These are phyloP conservation scores for Drosophila cognata DNA, from an alignment of 2,888 invertebrate species.

Conservation along the genomic window DNA sequence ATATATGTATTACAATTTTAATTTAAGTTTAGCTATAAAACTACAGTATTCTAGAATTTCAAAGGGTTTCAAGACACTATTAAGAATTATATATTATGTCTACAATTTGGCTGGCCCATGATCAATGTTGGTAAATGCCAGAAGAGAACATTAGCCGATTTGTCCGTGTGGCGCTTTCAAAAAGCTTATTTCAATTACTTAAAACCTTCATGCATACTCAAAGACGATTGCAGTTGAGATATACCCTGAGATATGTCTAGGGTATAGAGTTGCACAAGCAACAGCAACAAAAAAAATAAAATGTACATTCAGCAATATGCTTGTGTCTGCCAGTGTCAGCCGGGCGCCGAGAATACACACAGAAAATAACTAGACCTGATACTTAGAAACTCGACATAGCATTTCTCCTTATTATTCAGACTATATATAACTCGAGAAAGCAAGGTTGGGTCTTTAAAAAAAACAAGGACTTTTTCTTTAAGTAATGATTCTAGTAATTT, in stretches of 20 bases:
- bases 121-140: background rate
- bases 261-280: conserved; percentile 18
- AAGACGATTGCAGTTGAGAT: background rate
- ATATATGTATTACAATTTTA: background rate
- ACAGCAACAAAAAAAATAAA: conserved; percentile 27
- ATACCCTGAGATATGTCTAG: conserved; percentile 12
- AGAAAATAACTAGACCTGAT: background rate
- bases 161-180: background rate
- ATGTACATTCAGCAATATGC: conserved; percentile 60
- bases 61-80: background rate
- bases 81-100: background rate
- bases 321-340: conserved; percentile 63
- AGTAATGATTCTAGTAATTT: background rate
- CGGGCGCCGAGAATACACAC: conserved; percentile 49
- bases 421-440: background rate
- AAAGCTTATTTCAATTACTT: background rate
- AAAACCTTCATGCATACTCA: background rate
- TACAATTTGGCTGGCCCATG: background rate
- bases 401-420: background rate
- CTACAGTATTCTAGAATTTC: background rate
- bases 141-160: background rate
- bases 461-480: background rate
- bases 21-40: background rate
- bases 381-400: background rate
- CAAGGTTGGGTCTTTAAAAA: background rate